Evolutionary conservation across 1,140 invertebrate species (phyloP).

Genomic region (Platorchestia sp.): DNA sequence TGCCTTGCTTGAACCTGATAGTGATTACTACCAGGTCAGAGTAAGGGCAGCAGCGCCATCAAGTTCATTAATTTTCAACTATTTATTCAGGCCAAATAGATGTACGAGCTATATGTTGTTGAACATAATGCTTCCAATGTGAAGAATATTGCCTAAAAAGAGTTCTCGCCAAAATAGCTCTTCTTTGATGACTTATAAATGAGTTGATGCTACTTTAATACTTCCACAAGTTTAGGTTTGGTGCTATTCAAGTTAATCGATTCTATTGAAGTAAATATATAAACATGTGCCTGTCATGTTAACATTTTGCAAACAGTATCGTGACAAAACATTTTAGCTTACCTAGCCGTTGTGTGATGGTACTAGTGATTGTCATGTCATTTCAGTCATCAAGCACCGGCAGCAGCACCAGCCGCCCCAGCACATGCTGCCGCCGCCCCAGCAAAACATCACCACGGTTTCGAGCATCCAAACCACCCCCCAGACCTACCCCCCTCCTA

Average conservation of each 20-base stretch:
- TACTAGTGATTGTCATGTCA: background rate
- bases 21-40: too few relatives aligned
- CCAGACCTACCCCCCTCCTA: slow-evolving; percentile 31
- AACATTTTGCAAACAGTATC: too few relatives aligned
- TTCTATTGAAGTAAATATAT: background rate
- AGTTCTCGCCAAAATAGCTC: too few relatives aligned
- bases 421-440: slow-evolving; percentile 36
- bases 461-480: slow-evolving; percentile 8
- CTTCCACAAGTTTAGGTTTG: background rate
- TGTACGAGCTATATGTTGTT: too few relatives aligned
- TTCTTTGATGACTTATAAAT: too few relatives aligned
- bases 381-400: slow-evolving; percentile 46
- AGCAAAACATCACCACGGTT: background rate
- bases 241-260: background rate
- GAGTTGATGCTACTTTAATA: background rate
- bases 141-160: too few relatives aligned
- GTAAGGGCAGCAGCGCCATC: too few relatives aligned
- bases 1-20: too few relatives aligned
- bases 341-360: background rate
- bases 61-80: too few relatives aligned
- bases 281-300: background rate
- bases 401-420: slow-evolving; percentile 44
- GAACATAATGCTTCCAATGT: too few relatives aligned
- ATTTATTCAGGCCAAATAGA: too few relatives aligned
- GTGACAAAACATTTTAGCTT: too few relatives aligned